These are phyloP conservation scores for Hyalella azteca DNA, from an alignment of 2,888 invertebrate genomes.

Conservation along the genomic window DNA sequence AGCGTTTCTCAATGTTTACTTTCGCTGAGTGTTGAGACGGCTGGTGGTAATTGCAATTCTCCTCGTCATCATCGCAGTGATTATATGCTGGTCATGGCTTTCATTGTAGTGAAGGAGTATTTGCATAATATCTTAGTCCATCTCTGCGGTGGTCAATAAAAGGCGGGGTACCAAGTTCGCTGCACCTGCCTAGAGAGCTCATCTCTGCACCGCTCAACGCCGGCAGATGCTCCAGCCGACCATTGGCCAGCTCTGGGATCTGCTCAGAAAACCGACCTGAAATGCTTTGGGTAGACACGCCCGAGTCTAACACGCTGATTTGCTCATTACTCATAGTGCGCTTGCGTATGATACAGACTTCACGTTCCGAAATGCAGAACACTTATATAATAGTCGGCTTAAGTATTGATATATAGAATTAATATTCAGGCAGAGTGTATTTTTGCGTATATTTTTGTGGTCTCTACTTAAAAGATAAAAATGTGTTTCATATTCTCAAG, in stretches of 20 bases:
- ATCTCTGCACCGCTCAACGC: not conserved
- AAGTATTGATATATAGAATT: too few relatives aligned
- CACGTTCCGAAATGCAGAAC: too few relatives aligned
- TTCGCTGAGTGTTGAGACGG: not conserved
- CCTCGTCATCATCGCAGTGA: conserved; percentile 1
- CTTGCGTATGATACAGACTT: too few relatives aligned
- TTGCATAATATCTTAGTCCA: conserved; percentile 18
- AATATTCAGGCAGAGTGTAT: too few relatives aligned
- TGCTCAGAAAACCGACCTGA: too few relatives aligned
- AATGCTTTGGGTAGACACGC: too few relatives aligned
- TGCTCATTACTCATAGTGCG: too few relatives aligned
- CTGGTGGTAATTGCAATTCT: not conserved
- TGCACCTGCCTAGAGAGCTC: not conserved
- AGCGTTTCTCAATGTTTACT: not conserved
- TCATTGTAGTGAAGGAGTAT: not conserved
- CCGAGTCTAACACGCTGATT: too few relatives aligned
- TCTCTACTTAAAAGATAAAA: too few relatives aligned
- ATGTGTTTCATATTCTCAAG: too few relatives aligned
- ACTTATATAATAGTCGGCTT: too few relatives aligned
- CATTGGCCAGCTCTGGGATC: not conserved
- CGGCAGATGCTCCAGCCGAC: not conserved
- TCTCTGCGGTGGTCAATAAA: not conserved
- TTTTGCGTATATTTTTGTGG: too few relatives aligned
- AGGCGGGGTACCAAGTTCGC: not conserved
- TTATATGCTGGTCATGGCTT: conserved; percentile 6